Conservation (phyloP, 2,888 invertebrate genomes). For the Diarsia dahlii region DNA sequence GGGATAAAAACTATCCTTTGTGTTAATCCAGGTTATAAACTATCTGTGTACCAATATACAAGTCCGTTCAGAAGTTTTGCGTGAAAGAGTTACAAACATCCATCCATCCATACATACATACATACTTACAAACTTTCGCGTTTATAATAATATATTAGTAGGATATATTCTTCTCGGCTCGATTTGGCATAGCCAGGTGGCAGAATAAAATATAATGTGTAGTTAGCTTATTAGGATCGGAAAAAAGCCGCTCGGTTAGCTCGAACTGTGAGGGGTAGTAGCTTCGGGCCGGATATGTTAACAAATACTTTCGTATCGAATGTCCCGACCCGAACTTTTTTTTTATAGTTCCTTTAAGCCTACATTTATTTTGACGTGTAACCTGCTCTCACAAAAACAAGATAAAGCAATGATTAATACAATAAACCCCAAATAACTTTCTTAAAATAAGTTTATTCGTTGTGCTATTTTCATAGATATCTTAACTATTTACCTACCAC, state of each 20-base stretch:
- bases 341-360: background rate
- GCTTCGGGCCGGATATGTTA: too few species aligned
- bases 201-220: background rate
- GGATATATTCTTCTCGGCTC: too few species aligned
- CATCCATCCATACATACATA: too few species aligned
- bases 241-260: background rate
- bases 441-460: background rate
- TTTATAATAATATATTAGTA: too few species aligned
- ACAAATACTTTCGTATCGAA: background rate
- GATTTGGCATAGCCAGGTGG: too few species aligned
- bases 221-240: background rate
- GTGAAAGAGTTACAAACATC: too few species aligned
- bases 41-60: too few species aligned
- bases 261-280: background rate
- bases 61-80: too few species aligned
- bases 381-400: background rate
- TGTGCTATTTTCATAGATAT: background rate
- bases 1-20: too few species aligned
- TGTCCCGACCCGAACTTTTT: background rate
- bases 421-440: background rate
- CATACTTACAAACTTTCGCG: too few species aligned
- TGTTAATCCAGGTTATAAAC: too few species aligned
- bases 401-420: background rate
- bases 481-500: background rate
- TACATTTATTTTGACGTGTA: background rate